Evolutionary conservation across 2,888 invertebrate genomes (phyloP).

Genomic region (Allacma fusca): DNA sequence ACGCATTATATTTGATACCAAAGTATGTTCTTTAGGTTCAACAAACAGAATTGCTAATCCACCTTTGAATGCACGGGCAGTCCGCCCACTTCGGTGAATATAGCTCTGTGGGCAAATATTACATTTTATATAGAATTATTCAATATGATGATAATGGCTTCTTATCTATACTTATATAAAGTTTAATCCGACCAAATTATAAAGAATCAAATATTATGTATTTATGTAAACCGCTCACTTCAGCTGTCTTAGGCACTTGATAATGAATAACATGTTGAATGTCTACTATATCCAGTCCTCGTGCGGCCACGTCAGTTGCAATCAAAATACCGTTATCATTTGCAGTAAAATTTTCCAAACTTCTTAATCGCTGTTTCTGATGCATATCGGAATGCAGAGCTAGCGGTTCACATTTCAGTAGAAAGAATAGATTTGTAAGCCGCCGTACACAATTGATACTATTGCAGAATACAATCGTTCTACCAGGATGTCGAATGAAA

Average conservation of each 20-base stretch:
- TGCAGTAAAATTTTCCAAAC: slow-evolving; percentile 83
- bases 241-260: slow-evolving; percentile 92
- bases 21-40: slow-evolving; percentile 83
- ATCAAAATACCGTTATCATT: slow-evolving; percentile 80
- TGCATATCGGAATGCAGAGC: slow-evolving; percentile 90
- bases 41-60: slow-evolving; percentile 92
- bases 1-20: slow-evolving; percentile 81
- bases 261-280: slow-evolving; percentile 97
- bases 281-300: slow-evolving; percentile 93
- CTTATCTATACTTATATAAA: not conserved
- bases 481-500: slow-evolving; percentile 80
- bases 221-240: too few species aligned
- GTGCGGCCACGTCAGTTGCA: slow-evolving; percentile 94
- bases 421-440: slow-evolving; percentile 69
- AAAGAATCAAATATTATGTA: too few species aligned
- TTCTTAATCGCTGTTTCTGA: slow-evolving; percentile 91
- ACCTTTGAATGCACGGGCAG: slow-evolving; percentile 86
- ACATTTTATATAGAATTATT: slow-evolving; percentile 47
- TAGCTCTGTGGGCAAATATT: slow-evolving; percentile 73
- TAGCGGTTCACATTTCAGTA: slow-evolving; percentile 77
- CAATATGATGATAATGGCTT: not conserved
- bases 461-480: slow-evolving; percentile 93
- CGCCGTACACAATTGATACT: slow-evolving; percentile 93
- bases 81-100: slow-evolving; percentile 95
- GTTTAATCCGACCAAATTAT: slow-evolving; percentile 5